Evolutionary conservation across 1,140 invertebrate species (phyloP), one percentile per base, ranked within the genome.

Genomic region (Panagrolaimus sp.): DNA sequence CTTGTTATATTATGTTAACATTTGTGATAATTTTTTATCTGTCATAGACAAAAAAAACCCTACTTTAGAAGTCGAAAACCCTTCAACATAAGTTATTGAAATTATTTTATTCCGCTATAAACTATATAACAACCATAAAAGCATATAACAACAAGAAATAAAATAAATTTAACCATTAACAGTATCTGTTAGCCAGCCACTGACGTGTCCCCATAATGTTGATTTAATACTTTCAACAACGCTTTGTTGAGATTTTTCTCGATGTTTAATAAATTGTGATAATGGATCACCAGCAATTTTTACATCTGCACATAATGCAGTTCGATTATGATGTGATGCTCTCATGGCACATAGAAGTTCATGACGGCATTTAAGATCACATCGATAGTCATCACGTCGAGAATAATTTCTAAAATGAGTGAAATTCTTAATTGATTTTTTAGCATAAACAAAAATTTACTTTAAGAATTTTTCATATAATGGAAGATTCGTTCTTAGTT

Each of bases 261-360:
- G 51, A 11, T 57, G 20, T 13, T 27, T 57, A 16, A 57, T 57
- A n/a, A 57, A 20, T 9, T 20, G 9, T 8, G 51, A 57, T 23
- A 57, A 20, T 1, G 51, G 51, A 57, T 57, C 51, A n/a, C 27
- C 27, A 13, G 51, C 20, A 27, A 57, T 57, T 13, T 57, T 57
- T 3, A 57, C 51, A 16, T 57, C 51, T 20, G n/a, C 51, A 57
- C 51, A 57, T 11, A 57, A 16, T 20, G 51, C 11, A 25, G 51
- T 57, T 23, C 51, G 14, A 23, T 57, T 57, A 13, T 57, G 51
- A 8, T 57, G 51, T 11, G 51, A 57, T 20, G 51, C 51, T 8
- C 51, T 20, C 51, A 57, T 57, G 51, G 51, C 51, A 47, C 73
- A 74, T n/a, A 74, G 45, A 1, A 74, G 46, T 23, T 65, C 57